Percentiles rank a stretch among this genome's conserved stretches.
These are phyloP conservation scores for Polylopha cassiicola DNA, from an alignment of 2,888 invertebrate genomes.

Conservation along the genomic window DNA sequence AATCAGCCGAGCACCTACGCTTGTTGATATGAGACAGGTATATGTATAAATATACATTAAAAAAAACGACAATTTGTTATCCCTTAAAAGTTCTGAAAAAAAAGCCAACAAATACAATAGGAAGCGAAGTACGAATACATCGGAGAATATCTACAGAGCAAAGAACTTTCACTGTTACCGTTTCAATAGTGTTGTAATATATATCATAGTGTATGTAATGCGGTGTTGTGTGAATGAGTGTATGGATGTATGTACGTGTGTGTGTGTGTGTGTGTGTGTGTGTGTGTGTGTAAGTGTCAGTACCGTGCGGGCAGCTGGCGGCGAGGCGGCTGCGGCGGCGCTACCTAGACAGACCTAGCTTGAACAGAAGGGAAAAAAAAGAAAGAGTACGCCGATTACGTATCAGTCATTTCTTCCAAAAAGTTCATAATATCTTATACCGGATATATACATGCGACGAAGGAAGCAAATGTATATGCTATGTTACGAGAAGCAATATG, in stretches of 20 bases:
- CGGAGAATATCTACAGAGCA: too few relatives aligned
- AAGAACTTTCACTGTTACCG: too few relatives aligned
- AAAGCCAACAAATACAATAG: too few relatives aligned
- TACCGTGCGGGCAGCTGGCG: conserved; percentile 65
- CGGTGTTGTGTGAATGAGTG: conserved; percentile 28
- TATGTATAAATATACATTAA: too few relatives aligned
- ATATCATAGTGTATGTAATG: conserved; percentile 23
- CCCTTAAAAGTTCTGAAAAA: too few relatives aligned
- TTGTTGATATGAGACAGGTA: too few relatives aligned
- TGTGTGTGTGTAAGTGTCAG: conserved; percentile 48
- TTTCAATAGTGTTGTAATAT: conserved; percentile 2
- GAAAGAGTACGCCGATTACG: conserved; percentile 72
- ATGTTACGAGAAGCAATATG: conserved; percentile 17
- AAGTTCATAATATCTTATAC: conserved; percentile 34
- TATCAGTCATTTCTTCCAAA: conserved; percentile 74
- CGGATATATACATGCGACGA: conserved; percentile 26
- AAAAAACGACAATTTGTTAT: too few relatives aligned
- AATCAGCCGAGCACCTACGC: too few relatives aligned
- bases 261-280: conserved; percentile 23
- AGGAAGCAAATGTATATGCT: conserved; percentile 14
- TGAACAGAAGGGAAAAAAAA: conserved; percentile 74
- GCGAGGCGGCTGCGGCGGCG: conserved; percentile 58
- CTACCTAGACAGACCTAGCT: conserved; percentile 78
- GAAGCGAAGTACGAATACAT: too few relatives aligned
- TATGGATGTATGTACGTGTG: conserved; percentile 25